Conservation (phyloP, 2,113 vertebrate genomes). For the Ptychochromis oligacanthus region DNA sequence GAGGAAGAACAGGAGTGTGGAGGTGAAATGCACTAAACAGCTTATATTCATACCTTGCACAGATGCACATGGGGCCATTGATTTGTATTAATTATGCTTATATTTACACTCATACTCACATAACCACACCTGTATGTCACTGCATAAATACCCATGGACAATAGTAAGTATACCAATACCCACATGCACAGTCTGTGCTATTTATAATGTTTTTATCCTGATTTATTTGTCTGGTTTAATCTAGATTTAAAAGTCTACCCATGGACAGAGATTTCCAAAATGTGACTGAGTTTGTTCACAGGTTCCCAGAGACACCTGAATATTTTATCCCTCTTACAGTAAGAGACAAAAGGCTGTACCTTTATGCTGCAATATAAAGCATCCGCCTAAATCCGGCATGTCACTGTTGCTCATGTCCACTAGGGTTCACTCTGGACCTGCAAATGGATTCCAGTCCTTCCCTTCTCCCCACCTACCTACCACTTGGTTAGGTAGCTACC, state of each 20-base stretch:
- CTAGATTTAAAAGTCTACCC: neutral
- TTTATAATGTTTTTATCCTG: neutral
- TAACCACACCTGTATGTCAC: neutral
- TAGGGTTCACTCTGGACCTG: constrained; percentile 70
- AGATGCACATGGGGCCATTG: neutral
- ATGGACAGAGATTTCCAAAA: neutral
- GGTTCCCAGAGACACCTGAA: neutral
- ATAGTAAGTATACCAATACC: too few species aligned
- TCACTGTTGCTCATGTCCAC: constrained; percentile 57
- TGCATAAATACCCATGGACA: neutral
- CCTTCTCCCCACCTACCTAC: constrained; percentile 34
- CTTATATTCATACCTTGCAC: neutral
- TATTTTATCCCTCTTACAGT: neutral
- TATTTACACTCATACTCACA: neutral
- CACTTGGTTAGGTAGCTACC: constrained; percentile 76
- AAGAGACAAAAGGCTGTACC: neutral
- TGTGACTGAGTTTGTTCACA: neutral
- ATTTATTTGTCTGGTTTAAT: neutral
- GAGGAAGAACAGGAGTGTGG: neutral
- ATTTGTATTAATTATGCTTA: neutral
- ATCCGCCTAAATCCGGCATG: neutral
- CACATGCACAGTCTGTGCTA: neutral
- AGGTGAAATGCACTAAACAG: neutral
- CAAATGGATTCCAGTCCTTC: constrained; percentile 33
- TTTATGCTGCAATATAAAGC: neutral